Percentiles rank a stretch among this genome's conserved stretches.
Conservation (phyloP, 2,113 vertebrate genomes). For the Mobula birostris region DNA sequence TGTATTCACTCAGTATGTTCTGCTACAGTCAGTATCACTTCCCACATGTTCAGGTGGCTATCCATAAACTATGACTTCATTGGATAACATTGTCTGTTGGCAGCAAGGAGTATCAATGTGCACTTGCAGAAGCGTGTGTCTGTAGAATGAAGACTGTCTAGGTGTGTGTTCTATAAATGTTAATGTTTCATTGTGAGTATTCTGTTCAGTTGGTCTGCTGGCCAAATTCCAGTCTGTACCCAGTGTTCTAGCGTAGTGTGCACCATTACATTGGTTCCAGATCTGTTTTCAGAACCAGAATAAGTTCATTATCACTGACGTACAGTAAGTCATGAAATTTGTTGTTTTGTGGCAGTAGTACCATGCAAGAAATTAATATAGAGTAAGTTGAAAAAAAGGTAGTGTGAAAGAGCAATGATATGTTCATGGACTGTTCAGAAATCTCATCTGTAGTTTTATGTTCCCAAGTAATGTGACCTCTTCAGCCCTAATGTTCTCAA, state of each 20-base stretch:
- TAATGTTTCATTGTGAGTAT: neutral
- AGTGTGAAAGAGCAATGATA: too few species aligned
- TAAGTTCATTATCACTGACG: too few species aligned
- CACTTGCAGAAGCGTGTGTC: neutral
- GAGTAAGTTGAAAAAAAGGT: too few species aligned
- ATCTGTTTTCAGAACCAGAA: neutral
- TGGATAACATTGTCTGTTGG: neutral
- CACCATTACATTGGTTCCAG: neutral
- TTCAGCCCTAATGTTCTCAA: neutral
- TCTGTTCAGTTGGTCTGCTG: neutral
- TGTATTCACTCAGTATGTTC: neutral
- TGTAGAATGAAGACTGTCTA: neutral
- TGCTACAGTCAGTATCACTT: neutral
- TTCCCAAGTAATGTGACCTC: neutral
- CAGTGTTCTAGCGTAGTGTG: neutral
- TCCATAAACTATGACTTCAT: neutral
- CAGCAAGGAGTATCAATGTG: neutral
- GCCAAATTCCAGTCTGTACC: neutral
- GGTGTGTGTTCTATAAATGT: neutral
- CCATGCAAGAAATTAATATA: too few species aligned
- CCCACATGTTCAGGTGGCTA: neutral
- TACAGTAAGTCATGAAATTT: too few species aligned
- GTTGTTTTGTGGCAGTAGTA: too few species aligned
- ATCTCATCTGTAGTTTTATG: neutral
- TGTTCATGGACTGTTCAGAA: neutral